A percentile compares a stretch with the other conserved stretches of the same genome.
Evolutionary conservation across 2,113 vertebrate species (phyloP).

Genomic region (Tragelaphus buxtoni): DNA sequence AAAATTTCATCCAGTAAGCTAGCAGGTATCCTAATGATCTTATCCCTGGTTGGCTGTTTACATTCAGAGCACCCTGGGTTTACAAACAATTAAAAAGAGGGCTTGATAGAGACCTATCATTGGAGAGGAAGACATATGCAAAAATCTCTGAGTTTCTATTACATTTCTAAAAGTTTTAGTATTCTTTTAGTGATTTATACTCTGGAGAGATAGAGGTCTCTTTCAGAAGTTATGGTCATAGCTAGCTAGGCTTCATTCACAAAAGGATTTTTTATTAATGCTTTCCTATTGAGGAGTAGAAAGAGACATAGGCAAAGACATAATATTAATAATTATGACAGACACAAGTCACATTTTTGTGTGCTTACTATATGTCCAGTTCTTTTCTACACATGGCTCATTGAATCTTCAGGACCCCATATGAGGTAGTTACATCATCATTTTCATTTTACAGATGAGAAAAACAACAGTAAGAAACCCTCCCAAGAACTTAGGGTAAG

Average conservation of each 20-base stretch:
- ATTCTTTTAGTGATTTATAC: neutral
- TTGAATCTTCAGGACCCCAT: neutral
- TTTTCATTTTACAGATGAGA: neutral
- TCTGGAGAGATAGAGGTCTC: neutral
- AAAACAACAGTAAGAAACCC: neutral
- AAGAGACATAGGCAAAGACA: neutral
- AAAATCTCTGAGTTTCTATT: neutral
- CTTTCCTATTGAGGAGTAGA: neutral
- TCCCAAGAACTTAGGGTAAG: neutral
- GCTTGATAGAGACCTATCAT: neutral
- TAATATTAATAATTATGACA: neutral
- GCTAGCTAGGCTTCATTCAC: neutral
- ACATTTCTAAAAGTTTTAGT: neutral
- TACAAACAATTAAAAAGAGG: neutral
- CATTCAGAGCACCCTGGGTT: neutral
- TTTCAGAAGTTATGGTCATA: neutral
- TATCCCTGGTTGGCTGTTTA: neutral
- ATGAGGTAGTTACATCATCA: neutral
- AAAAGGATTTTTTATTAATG: neutral
- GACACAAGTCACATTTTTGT: neutral
- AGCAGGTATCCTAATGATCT: neutral
- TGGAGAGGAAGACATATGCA: neutral
- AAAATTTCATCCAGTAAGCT: neutral
- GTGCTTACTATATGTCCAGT: neutral
- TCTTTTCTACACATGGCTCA: neutral